phyloP scores from a whole-genome alignment of 2,888 invertebrate species.

The Ferrisia virgata region DNA sequence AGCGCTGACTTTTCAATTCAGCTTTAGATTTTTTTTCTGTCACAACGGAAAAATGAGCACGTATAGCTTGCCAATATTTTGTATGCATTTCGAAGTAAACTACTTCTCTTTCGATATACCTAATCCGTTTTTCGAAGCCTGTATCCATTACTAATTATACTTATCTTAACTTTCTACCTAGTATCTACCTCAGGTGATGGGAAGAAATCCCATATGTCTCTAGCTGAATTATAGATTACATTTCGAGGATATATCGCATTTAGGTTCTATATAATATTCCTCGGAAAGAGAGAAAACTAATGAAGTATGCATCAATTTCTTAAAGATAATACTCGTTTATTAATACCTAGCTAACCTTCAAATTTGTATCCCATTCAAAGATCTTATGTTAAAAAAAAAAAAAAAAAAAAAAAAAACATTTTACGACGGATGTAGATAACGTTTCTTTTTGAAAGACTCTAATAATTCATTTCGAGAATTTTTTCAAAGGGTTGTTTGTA shows the following conservation, averaged over 20 bases:
- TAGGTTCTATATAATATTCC: not conserved
- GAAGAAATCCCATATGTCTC: not conserved
- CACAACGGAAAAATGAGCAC: not conserved
- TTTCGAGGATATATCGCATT: not conserved
- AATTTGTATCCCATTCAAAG: too few relatives aligned
- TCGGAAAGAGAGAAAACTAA: not conserved
- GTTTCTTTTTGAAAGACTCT: too few relatives aligned
- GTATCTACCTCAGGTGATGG: not conserved
- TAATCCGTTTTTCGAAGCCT: not conserved
- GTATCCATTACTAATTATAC: too few relatives aligned
- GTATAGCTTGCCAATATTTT: not conserved
- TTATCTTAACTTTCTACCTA: not conserved
- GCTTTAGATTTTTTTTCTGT: too few relatives aligned
- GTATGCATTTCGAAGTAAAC: not conserved
- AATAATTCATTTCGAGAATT: too few relatives aligned
- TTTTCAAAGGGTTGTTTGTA: too few relatives aligned
- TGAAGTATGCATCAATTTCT: too few relatives aligned
- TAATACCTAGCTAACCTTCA: too few relatives aligned
- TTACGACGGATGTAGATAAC: too few relatives aligned
- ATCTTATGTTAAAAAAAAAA: too few relatives aligned
- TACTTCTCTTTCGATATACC: not conserved
- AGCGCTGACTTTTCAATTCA: not conserved
- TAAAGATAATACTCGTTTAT: too few relatives aligned
- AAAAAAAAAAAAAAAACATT: too few relatives aligned
- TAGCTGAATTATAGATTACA: not conserved